These are phyloP conservation scores for Mesorhabditis belari DNA, from an alignment of 2,888 invertebrate species.

Conservation along the genomic window DNA sequence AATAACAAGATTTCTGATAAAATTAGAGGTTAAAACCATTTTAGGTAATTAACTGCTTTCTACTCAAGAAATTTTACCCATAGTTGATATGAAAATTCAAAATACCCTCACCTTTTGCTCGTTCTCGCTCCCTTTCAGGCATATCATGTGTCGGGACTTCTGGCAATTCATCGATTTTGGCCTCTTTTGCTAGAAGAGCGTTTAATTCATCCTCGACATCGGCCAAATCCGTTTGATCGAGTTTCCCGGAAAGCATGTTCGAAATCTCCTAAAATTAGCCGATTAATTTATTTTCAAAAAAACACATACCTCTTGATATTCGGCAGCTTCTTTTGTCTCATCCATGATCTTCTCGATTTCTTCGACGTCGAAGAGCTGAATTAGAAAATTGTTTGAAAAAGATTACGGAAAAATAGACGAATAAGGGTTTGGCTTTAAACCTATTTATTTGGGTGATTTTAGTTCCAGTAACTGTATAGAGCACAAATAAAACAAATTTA, in stretches of 20 bases:
- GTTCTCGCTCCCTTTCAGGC: conserved; percentile 8
- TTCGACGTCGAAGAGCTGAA: conserved; percentile 75
- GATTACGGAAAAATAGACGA: too few species aligned
- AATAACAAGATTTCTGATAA: too few species aligned
- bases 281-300: conserved; percentile 29
- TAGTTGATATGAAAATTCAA: neutral
- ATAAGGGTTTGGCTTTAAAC: too few species aligned
- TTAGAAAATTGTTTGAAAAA: neutral
- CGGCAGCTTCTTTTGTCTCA: conserved; percentile 85
- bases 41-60: too few species aligned
- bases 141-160: conserved; percentile 32
- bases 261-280: conserved; percentile 46
- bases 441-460: too few species aligned
- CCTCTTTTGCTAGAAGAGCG: conserved; percentile 61
- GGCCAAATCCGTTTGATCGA: conserved; percentile 70
- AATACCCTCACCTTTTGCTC: neutral
- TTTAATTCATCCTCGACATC: conserved; percentile 82
- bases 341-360: conserved; percentile 93
- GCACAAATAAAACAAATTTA: conserved; percentile 3
- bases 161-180: conserved; percentile 21
- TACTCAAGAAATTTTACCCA: neutral
- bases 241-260: conserved; percentile 40
- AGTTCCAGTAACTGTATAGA: too few species aligned
- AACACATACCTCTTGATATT: conserved; percentile 71
- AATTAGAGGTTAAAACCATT: too few species aligned